A percentile compares a stretch with the other conserved stretches of the same genome.
Evolutionary conservation across 1,140 invertebrate genomes (phyloP).

Genomic region (Harpegnathos saltator): DNA sequence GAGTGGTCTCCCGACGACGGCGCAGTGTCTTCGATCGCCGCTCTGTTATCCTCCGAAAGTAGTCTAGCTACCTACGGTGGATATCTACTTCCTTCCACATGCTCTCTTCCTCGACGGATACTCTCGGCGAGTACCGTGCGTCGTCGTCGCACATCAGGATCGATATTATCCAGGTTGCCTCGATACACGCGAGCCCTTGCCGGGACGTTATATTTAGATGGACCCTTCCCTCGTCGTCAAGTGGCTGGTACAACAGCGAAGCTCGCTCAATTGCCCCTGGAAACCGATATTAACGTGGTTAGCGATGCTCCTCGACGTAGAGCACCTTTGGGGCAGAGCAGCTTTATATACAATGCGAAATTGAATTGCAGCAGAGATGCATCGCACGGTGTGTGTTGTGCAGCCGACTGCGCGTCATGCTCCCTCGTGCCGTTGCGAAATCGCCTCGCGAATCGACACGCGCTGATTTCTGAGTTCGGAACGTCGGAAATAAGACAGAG

Average conservation of each 20-base stretch:
- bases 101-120: constrained; percentile 9
- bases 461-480: background rate
- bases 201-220: constrained; percentile 78
- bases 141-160: constrained; percentile 54
- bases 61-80: constrained; percentile 12
- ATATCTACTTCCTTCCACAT: background rate
- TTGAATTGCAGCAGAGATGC: constrained; percentile 40
- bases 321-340: constrained; percentile 32
- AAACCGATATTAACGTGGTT: constrained; percentile 70
- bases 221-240: constrained; percentile 73
- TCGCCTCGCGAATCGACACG: background rate
- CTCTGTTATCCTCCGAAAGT: background rate
- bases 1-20: background rate
- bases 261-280: constrained; percentile 63
- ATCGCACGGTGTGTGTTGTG: constrained; percentile 40
- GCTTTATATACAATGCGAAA: constrained; percentile 54
- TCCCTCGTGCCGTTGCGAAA: background rate
- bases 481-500: no score
- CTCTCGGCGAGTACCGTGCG: background rate
- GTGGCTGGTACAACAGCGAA: constrained; percentile 54
- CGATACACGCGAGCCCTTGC: constrained; percentile 68
- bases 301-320: constrained; percentile 20
- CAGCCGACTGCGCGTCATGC: background rate
- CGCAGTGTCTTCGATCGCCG: background rate
- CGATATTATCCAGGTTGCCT: constrained; percentile 77